A percentile compares a stretch with the other conserved stretches of the same genome.
phyloP scores from a whole-genome alignment of 2,888 invertebrate genomes.

The Leistus spinibarbis region DNA sequence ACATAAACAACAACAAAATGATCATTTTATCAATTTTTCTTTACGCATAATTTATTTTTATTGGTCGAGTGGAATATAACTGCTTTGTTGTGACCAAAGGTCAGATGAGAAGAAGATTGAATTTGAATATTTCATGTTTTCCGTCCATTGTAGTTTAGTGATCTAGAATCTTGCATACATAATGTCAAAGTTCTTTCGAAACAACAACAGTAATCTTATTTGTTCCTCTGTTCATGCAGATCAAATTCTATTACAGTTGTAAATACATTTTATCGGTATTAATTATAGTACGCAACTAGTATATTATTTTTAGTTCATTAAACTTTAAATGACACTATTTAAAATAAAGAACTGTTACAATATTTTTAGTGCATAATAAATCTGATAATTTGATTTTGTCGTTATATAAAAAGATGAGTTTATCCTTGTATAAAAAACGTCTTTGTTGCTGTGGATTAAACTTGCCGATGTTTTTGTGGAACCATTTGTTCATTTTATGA shows the following conservation, averaged over 20 bases:
- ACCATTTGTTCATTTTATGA: neutral
- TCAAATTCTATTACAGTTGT: neutral
- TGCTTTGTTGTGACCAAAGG: neutral
- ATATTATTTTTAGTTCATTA: neutral
- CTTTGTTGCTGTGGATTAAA: neutral
- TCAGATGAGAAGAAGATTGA: neutral
- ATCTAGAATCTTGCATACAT: neutral
- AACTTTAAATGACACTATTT: neutral
- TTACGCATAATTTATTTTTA: too few relatives aligned
- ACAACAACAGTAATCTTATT: neutral
- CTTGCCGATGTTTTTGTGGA: neutral
- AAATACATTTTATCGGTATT: neutral
- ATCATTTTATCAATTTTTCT: too few relatives aligned
- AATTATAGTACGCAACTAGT: neutral
- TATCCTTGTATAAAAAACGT: neutral
- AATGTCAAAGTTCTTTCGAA: neutral
- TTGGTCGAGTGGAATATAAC: too few relatives aligned
- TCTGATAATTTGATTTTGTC: neutral
- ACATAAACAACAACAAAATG: too few relatives aligned
- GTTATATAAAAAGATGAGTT: neutral
- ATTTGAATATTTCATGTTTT: neutral
- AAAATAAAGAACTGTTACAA: neutral
- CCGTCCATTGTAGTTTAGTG: neutral
- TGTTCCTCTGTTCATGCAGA: neutral
- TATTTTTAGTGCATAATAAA: neutral